Conservation (phyloP, 64 coral and sea anemone species). For the Pocillopora verrucosa region DNA sequence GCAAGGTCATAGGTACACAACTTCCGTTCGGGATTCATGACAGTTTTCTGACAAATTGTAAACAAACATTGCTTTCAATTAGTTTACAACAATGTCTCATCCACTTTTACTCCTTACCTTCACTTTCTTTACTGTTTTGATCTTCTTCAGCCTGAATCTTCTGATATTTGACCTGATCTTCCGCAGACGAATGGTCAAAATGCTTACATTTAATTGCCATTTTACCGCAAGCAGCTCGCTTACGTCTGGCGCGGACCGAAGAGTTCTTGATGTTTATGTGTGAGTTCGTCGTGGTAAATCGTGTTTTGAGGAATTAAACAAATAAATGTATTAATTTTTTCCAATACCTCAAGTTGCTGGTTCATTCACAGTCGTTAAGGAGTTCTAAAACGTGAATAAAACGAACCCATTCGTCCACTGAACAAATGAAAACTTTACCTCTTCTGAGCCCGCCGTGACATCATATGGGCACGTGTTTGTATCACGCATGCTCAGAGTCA, state of each 20-base stretch:
- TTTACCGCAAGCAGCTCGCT: constrained; percentile 40
- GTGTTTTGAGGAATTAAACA: neutral
- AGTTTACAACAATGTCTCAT: neutral
- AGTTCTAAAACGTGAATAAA: neutral
- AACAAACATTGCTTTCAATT: neutral
- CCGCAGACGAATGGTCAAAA: constrained; percentile 7
- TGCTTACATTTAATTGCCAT: constrained; percentile 44
- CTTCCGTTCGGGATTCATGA: neutral
- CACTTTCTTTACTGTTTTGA: neutral
- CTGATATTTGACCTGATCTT: constrained; percentile 18
- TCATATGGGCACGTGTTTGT: constrained; percentile 39
- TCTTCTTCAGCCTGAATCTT: constrained; percentile 21
- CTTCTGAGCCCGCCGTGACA: constrained; percentile 37
- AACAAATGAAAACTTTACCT: neutral
- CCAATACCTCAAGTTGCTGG: neutral
- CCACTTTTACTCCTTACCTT: neutral
- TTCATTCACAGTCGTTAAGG: neutral
- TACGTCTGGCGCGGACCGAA: constrained; percentile 27
- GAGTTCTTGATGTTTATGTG: constrained; percentile 39
- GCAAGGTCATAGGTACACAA: neutral
- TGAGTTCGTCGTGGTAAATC: constrained; percentile 41
- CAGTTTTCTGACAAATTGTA: neutral
- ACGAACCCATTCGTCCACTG: neutral
- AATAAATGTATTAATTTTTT: neutral
- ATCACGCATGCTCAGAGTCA: constrained; percentile 13